A percentile compares a stretch with the other conserved stretches of the same genome.
These are phyloP conservation scores for Melanotaenia maccullochi DNA, from an alignment of 2,797 vertebrate genomes.

Conservation along the genomic window DNA sequence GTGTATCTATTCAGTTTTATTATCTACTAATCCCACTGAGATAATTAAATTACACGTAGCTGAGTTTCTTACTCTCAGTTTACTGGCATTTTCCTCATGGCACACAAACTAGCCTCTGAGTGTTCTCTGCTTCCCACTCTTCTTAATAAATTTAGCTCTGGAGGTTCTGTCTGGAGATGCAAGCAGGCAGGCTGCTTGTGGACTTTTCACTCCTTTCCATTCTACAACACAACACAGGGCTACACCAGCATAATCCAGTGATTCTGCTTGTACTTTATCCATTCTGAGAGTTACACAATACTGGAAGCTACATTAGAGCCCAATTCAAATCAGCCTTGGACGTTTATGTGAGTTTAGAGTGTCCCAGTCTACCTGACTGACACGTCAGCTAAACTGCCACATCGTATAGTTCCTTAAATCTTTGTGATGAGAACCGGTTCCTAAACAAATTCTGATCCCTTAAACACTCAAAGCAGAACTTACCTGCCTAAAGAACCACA, in stretches of 20 bases:
- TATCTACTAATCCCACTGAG: background rate
- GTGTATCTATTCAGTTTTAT: background rate
- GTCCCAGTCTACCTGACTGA: conserved; percentile 30
- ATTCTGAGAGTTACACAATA: conserved; percentile 29
- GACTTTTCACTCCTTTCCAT: conserved; percentile 14
- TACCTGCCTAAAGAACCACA: conserved; percentile 23
- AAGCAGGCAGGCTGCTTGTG: conserved; percentile 20
- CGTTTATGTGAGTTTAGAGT: conserved; percentile 10
- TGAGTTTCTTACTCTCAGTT: conserved; percentile 7
- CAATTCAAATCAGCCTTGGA: conserved; percentile 15
- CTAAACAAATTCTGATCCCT: background rate
- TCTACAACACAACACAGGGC: conserved; percentile 29
- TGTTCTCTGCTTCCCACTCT: conserved; percentile 28
- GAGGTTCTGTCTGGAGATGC: conserved; percentile 34
- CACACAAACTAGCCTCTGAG: conserved; percentile 24
- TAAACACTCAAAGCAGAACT: background rate
- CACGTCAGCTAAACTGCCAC: conserved; percentile 28
- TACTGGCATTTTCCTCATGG: conserved; percentile 19
- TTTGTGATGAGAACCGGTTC: conserved; percentile 46
- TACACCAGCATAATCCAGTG: conserved; percentile 19
- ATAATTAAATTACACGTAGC: conserved; percentile 20
- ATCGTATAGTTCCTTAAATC: conserved; percentile 37
- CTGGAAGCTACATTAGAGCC: conserved; percentile 33
- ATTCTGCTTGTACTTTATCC: conserved; percentile 37
- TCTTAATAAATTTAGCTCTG: conserved; percentile 37